A percentile compares a stretch with the other conserved stretches of the same genome.
Evolutionary conservation across 2,888 invertebrate species (phyloP).

Genomic region (Matsumyia berberina): DNA sequence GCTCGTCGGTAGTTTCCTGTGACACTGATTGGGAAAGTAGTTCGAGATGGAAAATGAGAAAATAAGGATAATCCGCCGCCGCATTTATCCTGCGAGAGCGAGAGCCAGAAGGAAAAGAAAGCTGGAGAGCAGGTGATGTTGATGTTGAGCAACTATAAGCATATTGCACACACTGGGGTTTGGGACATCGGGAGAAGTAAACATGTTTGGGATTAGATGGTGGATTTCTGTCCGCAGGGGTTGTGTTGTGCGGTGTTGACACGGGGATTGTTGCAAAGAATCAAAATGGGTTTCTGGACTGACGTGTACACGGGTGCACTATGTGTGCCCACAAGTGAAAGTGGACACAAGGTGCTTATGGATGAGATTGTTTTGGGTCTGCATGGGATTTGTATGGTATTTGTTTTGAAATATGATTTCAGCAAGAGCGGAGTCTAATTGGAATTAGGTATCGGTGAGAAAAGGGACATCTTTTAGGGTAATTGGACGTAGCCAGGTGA

Average conservation of each 20-base stretch:
- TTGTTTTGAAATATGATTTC: not conserved
- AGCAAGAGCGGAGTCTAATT: not conserved
- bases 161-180: not conserved
- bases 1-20: slow-evolving; percentile 46
- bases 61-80: slow-evolving; percentile 54
- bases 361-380: not conserved
- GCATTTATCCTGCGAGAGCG: slow-evolving; percentile 7
- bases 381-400: slow-evolving; percentile 4
- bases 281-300: slow-evolving; percentile 9
- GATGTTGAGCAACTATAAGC: slow-evolving; percentile 35
- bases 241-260: slow-evolving; percentile 16
- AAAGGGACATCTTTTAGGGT: too few species aligned
- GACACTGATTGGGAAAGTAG: slow-evolving; percentile 70
- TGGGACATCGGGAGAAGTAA: slow-evolving; percentile 26
- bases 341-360: not conserved
- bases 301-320: slow-evolving; percentile 5
- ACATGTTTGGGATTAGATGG: slow-evolving; percentile 47
- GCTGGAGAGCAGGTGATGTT: slow-evolving; percentile 23
- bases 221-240: slow-evolving; percentile 30
- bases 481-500: too few species aligned
- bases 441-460: too few species aligned
- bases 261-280: slow-evolving; percentile 15
- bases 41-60: slow-evolving; percentile 54
- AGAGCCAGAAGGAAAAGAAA: slow-evolving; percentile 4
- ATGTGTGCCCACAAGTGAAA: slow-evolving; percentile 11